Evolutionary conservation across 2,888 invertebrate species (phyloP).

Genomic region (Timema podura): DNA sequence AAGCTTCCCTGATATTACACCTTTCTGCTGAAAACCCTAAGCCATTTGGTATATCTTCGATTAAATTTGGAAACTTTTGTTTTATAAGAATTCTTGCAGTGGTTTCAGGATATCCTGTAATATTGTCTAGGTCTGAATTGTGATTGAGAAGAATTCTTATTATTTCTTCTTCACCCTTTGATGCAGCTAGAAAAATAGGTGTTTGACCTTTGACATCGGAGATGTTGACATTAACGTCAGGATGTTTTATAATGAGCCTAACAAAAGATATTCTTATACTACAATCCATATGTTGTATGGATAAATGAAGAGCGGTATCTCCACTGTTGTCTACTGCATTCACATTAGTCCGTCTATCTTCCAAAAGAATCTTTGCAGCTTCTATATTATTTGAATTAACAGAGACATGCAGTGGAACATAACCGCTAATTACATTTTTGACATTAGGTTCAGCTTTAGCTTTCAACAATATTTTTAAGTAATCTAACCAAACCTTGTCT

Average conservation of each 20-base stretch:
- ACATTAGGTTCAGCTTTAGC: constrained; percentile 22
- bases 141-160: constrained; percentile 52
- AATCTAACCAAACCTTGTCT: constrained; percentile 49
- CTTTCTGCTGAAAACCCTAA: too few relatives aligned
- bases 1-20: background rate
- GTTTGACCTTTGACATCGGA: constrained; percentile 18
- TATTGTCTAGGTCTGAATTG: constrained; percentile 26
- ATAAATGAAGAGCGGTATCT: constrained; percentile 20
- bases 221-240: background rate
- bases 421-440: background rate
- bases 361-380: constrained; percentile 3
- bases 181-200: constrained; percentile 41
- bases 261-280: background rate
- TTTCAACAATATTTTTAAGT: constrained; percentile 41
- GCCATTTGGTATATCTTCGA: background rate
- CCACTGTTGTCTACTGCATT: constrained; percentile 16
- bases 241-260: constrained; percentile 13
- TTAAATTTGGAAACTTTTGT: background rate
- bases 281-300: constrained; percentile 10
- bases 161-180: constrained; percentile 52
- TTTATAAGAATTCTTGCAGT: background rate
- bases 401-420: constrained; percentile 15
- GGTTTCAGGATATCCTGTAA: background rate
- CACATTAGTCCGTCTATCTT: constrained; percentile 9
- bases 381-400: constrained; percentile 5